Conservation (phyloP, 2,113 vertebrate genomes). For the Aepyceros melampus region DNA sequence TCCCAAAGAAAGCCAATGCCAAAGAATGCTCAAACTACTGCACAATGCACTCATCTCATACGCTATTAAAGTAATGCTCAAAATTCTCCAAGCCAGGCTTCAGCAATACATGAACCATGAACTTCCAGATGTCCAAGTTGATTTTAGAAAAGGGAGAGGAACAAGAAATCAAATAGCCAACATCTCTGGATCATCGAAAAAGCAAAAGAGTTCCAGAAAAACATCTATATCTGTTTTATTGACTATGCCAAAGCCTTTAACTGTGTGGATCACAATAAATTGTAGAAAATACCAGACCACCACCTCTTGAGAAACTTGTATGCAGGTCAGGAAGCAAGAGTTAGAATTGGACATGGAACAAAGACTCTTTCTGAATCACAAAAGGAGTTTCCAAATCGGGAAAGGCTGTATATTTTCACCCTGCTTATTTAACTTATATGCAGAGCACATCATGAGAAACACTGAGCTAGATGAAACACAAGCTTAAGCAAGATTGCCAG, state of each 20-base stretch:
- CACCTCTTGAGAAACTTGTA: not conserved
- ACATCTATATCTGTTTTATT: not conserved
- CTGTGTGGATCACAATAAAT: not conserved
- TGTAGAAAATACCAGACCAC: not conserved
- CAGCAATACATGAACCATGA: not conserved
- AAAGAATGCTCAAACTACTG: not conserved
- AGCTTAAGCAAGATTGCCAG: fast-evolving
- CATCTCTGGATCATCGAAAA: not conserved
- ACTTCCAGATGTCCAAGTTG: not conserved
- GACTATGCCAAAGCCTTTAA: not conserved
- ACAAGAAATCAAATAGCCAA: not conserved
- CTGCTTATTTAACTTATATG: not conserved
- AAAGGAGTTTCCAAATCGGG: not conserved
- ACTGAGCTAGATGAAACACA: not conserved
- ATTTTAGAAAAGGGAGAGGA: not conserved
- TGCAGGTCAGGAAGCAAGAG: not conserved
- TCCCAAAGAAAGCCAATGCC: not conserved
- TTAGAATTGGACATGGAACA: not conserved
- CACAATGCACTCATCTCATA: not conserved
- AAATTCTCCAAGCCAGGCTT: not conserved
- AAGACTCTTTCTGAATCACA: fast-evolving
- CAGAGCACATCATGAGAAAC: not conserved
- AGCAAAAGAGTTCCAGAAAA: not conserved
- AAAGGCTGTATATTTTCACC: not conserved
- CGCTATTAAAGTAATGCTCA: not conserved